Evolutionary conservation across 2,888 invertebrate species (phyloP).

Genomic region (Mystacides longicornis): DNA sequence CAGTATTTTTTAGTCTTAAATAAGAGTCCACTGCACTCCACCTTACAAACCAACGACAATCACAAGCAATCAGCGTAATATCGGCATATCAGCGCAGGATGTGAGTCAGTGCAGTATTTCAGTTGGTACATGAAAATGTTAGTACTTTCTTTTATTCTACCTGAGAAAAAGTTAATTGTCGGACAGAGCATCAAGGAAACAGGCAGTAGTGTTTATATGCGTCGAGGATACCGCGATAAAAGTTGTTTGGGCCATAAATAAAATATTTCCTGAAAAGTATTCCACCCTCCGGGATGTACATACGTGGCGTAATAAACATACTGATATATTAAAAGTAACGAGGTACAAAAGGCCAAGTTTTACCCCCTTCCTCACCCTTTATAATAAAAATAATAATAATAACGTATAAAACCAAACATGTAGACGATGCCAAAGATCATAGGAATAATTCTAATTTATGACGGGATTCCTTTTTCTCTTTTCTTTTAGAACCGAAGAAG

Average conservation of each 20-base stretch:
- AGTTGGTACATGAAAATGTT: not conserved
- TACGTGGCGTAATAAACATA: slow-evolving; percentile 12
- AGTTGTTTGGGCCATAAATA: too few species aligned
- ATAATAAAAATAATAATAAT: too few species aligned
- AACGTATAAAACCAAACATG: slow-evolving; percentile 25
- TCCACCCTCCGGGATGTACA: not conserved
- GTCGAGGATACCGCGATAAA: too few species aligned
- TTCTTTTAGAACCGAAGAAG: not conserved
- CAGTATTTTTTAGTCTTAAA: too few species aligned
- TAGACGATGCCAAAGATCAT: slow-evolving; percentile 23
- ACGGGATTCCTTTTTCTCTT: slow-evolving; percentile 13
- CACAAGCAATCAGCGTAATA: too few species aligned
- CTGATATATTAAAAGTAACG: slow-evolving; percentile 21
- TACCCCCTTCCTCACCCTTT: slow-evolving; percentile 3
- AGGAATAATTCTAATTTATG: slow-evolving; percentile 24
- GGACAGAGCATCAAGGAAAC: not conserved
- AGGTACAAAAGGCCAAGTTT: slow-evolving; percentile 17
- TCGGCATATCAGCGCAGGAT: too few species aligned
- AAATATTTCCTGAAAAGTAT: too few species aligned
- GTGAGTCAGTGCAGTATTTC: too few species aligned
- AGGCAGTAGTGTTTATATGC: not conserved
- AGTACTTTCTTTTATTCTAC: not conserved
- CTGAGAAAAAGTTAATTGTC: not conserved
- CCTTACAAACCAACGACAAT: too few species aligned
- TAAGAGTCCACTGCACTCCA: too few species aligned